Percentiles rank a stretch among this genome's conserved stretches.
These are phyloP conservation scores for Dasypogon diadema DNA, from an alignment of 2,888 invertebrate genomes.

Conservation along the genomic window DNA sequence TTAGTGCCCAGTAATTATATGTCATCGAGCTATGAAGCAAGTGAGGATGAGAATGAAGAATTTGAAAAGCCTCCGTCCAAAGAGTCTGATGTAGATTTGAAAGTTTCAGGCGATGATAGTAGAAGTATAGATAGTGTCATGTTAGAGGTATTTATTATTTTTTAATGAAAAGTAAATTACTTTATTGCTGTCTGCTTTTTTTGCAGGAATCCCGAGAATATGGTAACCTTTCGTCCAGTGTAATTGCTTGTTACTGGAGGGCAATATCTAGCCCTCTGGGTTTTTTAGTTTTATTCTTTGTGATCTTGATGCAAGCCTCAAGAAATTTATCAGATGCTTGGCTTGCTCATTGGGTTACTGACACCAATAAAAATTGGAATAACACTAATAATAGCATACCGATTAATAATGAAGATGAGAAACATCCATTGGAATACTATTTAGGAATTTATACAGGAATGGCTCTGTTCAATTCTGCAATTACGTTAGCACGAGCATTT, in stretches of 20 bases:
- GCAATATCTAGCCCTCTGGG: slow-evolving; percentile 82
- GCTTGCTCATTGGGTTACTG: slow-evolving; percentile 76
- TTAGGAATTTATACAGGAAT: slow-evolving; percentile 83
- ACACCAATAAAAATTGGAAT: not conserved
- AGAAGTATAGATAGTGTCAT: slow-evolving; percentile 70
- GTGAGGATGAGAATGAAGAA: slow-evolving; percentile 60
- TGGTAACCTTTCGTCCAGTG: slow-evolving; percentile 79
- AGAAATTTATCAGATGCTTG: slow-evolving; percentile 93
- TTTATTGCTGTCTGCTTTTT: slow-evolving; percentile 75
- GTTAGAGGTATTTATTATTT: slow-evolving; percentile 71
- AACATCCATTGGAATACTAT: slow-evolving; percentile 69
- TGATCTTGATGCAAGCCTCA: slow-evolving; percentile 90
- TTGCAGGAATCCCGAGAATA: slow-evolving; percentile 76
- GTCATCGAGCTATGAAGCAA: slow-evolving; percentile 65
- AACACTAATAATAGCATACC: not conserved
- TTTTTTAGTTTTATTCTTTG: slow-evolving; percentile 76
- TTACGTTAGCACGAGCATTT: slow-evolving; percentile 91
- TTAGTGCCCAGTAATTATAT: slow-evolving; percentile 65
- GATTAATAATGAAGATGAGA: slow-evolving; percentile 55
- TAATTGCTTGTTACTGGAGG: slow-evolving; percentile 83
- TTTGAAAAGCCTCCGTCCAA: slow-evolving; percentile 60
- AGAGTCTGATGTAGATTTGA: slow-evolving; percentile 59
- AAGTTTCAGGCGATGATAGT: slow-evolving; percentile 63
- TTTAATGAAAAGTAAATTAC: slow-evolving; percentile 80
- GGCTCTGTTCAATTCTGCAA: slow-evolving; percentile 83